Base-by-base conservation (phyloP, 2,888 invertebrate genomes). In the Torymus aiolomorphi region DNA sequence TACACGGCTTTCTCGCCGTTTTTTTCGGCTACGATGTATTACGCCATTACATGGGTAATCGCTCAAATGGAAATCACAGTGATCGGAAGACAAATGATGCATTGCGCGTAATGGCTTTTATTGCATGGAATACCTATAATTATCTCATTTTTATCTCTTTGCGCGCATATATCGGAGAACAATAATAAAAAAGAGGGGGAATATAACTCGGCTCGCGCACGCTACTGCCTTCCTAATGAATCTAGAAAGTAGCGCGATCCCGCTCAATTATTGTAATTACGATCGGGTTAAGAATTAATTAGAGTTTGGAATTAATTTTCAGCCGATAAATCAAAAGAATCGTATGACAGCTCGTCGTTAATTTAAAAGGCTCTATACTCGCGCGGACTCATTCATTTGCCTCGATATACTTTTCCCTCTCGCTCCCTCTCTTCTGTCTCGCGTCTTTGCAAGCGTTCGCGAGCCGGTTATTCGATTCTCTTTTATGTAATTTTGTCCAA, bases 401-500 rank as follows among this genome's bases (percentile, higher is more conserved):
- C n/a, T 66, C 18, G 11, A 12, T 31, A 24, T 13, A 1, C 31
- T 31, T 31, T 31, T 65, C 57, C 10, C 5, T 18, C 42, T 74
- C 74, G 20, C 2, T 57, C 57, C 42, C 18, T 54, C 20, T 31
- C 16, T 78, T 57, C 49, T 5, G 12, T 12, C 61, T 12, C 63
- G 18, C 4, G 18, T 13, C 31, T 63, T 63, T 14, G 8, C 5
- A 1, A 1, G 42, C 2, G 1, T 16, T 13, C n/a, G 14, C 24
- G 24, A 66, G 75, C 74, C 69, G 77, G 85, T 85, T 84, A 86
- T 83, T 83, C 83, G 83, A 86, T 84, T 85, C 85, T 78, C 52
- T 77, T 85, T 86, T 86, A 83, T 86, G 86, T 82, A 85, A 86
- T 86, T 86, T 84, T 82, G 84, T 78, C 80, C 81, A 82, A 84